A percentile compares a stretch with the other conserved stretches of the same genome.
Evolutionary conservation across 2,797 vertebrate genomes (phyloP).

Genomic region (Sebastes aleutianus): DNA sequence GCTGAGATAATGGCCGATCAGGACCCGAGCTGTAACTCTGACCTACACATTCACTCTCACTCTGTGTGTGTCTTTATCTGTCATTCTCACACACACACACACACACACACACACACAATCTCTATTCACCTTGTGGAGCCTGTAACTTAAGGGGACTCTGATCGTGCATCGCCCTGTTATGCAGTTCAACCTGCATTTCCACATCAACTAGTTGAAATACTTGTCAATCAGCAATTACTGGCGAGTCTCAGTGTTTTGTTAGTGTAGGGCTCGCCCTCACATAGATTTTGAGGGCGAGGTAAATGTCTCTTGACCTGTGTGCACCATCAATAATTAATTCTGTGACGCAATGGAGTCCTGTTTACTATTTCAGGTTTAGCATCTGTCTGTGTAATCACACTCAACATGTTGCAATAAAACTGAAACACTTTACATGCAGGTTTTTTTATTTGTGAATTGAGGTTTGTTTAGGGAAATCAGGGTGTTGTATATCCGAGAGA

Average conservation of each 20-base stretch:
- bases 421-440: background rate
- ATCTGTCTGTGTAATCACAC: background rate
- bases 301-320: background rate
- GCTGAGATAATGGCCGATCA: constrained; percentile 82
- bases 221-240: background rate
- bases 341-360: background rate
- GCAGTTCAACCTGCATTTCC: constrained; percentile 61
- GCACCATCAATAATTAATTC: background rate
- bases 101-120: background rate
- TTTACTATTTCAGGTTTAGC: background rate
- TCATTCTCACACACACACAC: background rate
- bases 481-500: background rate
- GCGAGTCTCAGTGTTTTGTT: background rate
- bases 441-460: background rate
- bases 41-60: constrained; percentile 36
- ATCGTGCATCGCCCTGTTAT: constrained; percentile 15
- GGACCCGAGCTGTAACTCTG: constrained; percentile 68
- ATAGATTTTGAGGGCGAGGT: background rate
- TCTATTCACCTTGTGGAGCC: background rate
- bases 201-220: constrained; percentile 29
- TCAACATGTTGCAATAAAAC: background rate
- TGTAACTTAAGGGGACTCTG: background rate
- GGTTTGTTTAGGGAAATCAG: background rate
- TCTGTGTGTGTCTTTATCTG: constrained; percentile 15
- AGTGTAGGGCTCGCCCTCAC: background rate